Conservation (phyloP, 2,113 vertebrate species). For the Lota lota region DNA sequence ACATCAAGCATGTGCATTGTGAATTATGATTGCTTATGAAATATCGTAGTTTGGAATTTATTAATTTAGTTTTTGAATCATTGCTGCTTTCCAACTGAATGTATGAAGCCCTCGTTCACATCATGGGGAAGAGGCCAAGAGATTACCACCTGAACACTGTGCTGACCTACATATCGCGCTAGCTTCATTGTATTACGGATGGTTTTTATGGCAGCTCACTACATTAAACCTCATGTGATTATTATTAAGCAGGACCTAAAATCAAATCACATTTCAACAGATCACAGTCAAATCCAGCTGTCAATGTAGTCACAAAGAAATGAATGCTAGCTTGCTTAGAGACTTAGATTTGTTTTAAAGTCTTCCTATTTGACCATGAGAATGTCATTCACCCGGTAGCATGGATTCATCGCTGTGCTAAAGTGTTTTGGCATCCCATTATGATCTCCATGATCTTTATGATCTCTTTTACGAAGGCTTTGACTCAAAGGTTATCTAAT, state of each 20-base stretch:
- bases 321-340: constrained; percentile 42
- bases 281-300: constrained; percentile 30
- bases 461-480: too few relatives aligned
- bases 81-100: constrained; percentile 8
- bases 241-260: constrained; percentile 35
- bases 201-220: constrained; percentile 29
- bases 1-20: too few relatives aligned
- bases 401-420: too few relatives aligned
- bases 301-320: constrained; percentile 38
- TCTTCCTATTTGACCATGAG: too few relatives aligned
- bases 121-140: background rate
- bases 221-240: constrained; percentile 19
- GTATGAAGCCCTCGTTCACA: constrained; percentile 13
- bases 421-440: too few relatives aligned
- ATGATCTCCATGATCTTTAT: too few relatives aligned
- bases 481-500: too few relatives aligned
- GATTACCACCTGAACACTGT: constrained; percentile 24
- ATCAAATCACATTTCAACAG: constrained; percentile 7
- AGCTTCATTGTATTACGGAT: constrained; percentile 5
- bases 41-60: too few relatives aligned
- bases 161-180: constrained; percentile 13
- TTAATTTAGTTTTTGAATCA: background rate
- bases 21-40: too few relatives aligned
- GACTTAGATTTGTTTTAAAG: background rate
- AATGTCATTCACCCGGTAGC: too few relatives aligned